A percentile compares a stretch with the other conserved stretches of the same genome.
phyloP scores from a whole-genome alignment of 2,888 invertebrate genomes.

The Sinhomidia bicolor region DNA sequence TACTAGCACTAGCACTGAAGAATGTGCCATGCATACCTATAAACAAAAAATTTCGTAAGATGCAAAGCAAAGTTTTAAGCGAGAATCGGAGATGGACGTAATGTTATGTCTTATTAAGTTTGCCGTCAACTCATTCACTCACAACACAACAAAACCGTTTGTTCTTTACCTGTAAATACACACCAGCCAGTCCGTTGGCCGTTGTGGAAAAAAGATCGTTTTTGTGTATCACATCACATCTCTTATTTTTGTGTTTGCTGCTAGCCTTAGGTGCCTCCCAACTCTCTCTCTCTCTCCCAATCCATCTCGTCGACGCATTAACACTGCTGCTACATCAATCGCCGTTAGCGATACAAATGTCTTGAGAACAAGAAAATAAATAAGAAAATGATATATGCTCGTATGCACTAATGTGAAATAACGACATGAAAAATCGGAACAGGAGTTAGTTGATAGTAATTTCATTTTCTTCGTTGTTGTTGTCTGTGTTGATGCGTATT shows the following conservation, averaged over 20 bases:
- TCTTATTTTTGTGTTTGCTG: too few relatives aligned
- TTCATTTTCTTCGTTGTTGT: constrained; percentile 29
- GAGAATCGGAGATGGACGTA: neutral
- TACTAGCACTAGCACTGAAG: too few relatives aligned
- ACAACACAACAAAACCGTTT: constrained; percentile 31
- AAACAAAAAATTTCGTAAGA: constrained; percentile 39
- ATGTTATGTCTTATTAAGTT: constrained; percentile 60
- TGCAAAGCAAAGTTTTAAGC: too few relatives aligned
- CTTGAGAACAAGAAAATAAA: constrained; percentile 35
- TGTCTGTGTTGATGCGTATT: neutral
- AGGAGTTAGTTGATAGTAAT: constrained; percentile 38
- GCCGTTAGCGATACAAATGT: constrained; percentile 35
- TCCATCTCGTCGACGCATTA: constrained; percentile 10
- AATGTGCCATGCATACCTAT: constrained; percentile 56
- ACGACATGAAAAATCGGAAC: constrained; percentile 45
- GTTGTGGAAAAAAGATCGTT: too few relatives aligned
- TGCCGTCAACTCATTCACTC: constrained; percentile 43
- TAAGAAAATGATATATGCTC: constrained; percentile 37
- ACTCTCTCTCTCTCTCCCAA: too few relatives aligned
- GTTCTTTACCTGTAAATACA: constrained; percentile 15
- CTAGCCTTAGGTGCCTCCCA: neutral
- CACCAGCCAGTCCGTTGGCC: too few relatives aligned
- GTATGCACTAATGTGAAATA: constrained; percentile 37
- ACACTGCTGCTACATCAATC: constrained; percentile 34
- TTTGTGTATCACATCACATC: constrained; percentile 24